Percentiles rank a stretch among this genome's conserved stretches.
Conservation (phyloP, 1,140 invertebrate genomes). For the Brachionus plicatilis region DNA sequence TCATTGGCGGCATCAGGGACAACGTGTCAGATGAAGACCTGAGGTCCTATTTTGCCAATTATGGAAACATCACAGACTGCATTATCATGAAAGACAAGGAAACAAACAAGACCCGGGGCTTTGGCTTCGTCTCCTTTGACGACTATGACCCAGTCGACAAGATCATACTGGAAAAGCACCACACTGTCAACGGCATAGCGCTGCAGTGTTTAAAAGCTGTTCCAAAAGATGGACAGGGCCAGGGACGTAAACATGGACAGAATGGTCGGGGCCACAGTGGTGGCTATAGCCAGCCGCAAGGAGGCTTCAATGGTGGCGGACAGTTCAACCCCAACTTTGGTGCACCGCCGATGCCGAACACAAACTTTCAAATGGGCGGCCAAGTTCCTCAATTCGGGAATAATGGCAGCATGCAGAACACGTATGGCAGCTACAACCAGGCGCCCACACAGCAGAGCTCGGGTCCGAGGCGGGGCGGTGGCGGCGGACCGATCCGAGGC, state of each 20-base stretch:
- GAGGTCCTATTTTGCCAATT: constrained; percentile 79
- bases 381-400: neutral
- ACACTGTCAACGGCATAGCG: constrained; percentile 55
- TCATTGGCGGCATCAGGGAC: constrained; percentile 75
- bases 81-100: constrained; percentile 62
- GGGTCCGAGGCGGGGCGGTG: neutral
- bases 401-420: constrained; percentile 12
- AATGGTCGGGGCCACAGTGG: neutral
- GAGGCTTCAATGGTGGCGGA: neutral
- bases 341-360: neutral
- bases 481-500: neutral
- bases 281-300: neutral
- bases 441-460: neutral
- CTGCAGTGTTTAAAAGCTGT: constrained; percentile 60
- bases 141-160: constrained; percentile 56
- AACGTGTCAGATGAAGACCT: constrained; percentile 46
- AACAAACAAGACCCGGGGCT: constrained; percentile 84
- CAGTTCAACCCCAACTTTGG: neutral
- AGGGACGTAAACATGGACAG: constrained; percentile 60
- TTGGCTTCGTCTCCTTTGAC: constrained; percentile 90
- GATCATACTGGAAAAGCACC: constrained; percentile 53
- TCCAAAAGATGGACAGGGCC: constrained; percentile 48
- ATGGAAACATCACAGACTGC: constrained; percentile 69
- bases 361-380: neutral
- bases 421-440: constrained; percentile 18